Evolutionary conservation across 1,140 invertebrate species (phyloP), one percentile per base, ranked within the genome.

Genomic region (Mylabris phalerata): DNA sequence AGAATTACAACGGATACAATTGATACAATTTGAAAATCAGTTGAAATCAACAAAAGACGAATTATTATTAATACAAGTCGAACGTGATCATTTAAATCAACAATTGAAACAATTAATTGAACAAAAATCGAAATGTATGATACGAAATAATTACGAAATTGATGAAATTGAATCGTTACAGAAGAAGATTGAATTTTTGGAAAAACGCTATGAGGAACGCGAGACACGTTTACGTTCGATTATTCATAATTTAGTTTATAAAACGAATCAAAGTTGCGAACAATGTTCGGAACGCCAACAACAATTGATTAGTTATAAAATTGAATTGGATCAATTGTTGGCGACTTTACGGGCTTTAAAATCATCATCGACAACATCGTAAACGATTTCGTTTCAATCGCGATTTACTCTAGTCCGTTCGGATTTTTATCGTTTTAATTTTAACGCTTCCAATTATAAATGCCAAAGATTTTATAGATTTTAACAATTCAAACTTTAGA

Each of bases 21-120:
- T 83, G 45, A 79, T 79, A 63, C 75, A 75, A 11, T 75, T 83
- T 39, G 73, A 82, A 40, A 77, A 77, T 39, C 77, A 84, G 44
- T 75, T 81, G 11, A 70, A 72, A 11, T 71, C 78, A 27, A 75
- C 75, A 49, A 80, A 81, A 57, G 79, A 83, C 54, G 79, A 84
- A 64, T 65, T 79, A 2, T 66, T 79, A 1, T 71, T 82, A 4
- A 60, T 83, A 1, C 78, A 77, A 62, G 77, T 77, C 3, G 82
- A 84, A 68, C 70, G 80, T 26, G 80, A 83, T 59, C 79, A 83
- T 66, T 71, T 83, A 32, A 81, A 82, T 62, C 69, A 71, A 24
- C 76, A 77, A 67, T 50, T 67, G 39, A 7, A 4, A 32, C 32
- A 32, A 32, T 32, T 42, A 42, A 9, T 10, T 4, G 11, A 42